These are phyloP conservation scores for Scopus umbretta DNA, from an alignment of 2,113 vertebrate genomes.

Conservation along the genomic window DNA sequence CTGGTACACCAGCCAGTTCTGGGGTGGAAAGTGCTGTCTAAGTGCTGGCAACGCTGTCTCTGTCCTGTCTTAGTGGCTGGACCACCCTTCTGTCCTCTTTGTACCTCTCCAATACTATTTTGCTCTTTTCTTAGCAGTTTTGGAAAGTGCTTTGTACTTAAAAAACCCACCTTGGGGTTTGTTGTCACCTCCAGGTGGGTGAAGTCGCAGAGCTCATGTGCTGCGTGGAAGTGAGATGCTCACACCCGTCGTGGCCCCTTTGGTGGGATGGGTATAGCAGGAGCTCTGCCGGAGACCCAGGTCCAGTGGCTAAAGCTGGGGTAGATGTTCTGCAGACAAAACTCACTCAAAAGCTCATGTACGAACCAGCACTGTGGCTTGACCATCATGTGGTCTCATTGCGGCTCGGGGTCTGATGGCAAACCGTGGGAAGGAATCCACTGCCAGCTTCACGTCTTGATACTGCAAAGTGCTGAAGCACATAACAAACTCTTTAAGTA, in stretches of 20 bases:
- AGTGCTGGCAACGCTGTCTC: neutral
- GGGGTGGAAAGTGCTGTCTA: neutral
- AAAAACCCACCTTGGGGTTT: neutral
- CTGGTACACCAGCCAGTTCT: neutral
- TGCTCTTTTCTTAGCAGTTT: neutral
- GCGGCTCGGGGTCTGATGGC: neutral
- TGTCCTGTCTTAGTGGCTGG: neutral
- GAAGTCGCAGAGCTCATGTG: neutral
- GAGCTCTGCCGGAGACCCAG: neutral
- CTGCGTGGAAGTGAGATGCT: neutral
- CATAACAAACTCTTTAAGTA: neutral
- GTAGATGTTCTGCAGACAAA: neutral
- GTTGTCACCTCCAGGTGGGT: neutral
- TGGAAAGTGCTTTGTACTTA: neutral
- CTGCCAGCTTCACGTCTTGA: neutral
- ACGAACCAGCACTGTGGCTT: neutral
- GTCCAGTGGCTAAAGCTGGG: neutral
- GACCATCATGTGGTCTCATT: accelerated
- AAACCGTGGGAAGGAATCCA: neutral
- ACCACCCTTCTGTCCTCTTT: neutral
- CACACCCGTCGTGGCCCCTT: accelerated
- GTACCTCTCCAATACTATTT: neutral
- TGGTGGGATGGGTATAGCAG: neutral
- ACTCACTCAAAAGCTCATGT: accelerated
- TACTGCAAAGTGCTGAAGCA: neutral